A percentile compares a stretch with the other conserved stretches of the same genome.
These are phyloP conservation scores for Genyomyrus donnyi DNA, from an alignment of 2,113 vertebrate genomes.

Conservation along the genomic window DNA sequence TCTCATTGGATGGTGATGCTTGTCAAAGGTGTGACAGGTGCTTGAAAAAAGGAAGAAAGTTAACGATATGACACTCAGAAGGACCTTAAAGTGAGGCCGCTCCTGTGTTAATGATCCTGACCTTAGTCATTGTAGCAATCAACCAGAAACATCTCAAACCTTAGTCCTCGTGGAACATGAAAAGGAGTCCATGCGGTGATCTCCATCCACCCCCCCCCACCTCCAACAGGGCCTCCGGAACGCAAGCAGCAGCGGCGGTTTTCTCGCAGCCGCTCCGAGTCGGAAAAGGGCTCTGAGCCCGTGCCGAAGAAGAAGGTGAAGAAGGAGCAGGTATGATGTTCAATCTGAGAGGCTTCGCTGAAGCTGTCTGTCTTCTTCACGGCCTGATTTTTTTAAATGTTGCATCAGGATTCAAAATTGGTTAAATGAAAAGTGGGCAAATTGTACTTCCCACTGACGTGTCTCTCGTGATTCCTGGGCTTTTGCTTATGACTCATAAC, in stretches of 20 bases:
- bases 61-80: not conserved
- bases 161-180: not conserved
- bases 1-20: not conserved
- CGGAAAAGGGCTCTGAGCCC: conserved; percentile 83
- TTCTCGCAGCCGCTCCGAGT: conserved; percentile 90
- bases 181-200: not conserved
- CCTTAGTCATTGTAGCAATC: not conserved
- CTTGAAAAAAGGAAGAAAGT: not conserved
- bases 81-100: not conserved
- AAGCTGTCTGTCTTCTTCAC: not conserved
- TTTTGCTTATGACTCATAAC: not conserved
- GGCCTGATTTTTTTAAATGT: not conserved
- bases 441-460: not conserved
- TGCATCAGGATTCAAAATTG: not conserved
- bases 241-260: conserved; percentile 93
- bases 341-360: not conserved
- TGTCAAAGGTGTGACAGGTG: not conserved
- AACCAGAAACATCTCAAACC: not conserved
- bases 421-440: not conserved
- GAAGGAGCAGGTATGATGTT: conserved; percentile 83
- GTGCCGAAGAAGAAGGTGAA: conserved; percentile 99
- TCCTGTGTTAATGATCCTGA: not conserved
- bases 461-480: not conserved
- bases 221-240: conserved; percentile 66
- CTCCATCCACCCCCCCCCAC: not conserved